Evolutionary conservation across 2,113 vertebrate species (phyloP).

Genomic region (Chaetorhynchus papuensis): DNA sequence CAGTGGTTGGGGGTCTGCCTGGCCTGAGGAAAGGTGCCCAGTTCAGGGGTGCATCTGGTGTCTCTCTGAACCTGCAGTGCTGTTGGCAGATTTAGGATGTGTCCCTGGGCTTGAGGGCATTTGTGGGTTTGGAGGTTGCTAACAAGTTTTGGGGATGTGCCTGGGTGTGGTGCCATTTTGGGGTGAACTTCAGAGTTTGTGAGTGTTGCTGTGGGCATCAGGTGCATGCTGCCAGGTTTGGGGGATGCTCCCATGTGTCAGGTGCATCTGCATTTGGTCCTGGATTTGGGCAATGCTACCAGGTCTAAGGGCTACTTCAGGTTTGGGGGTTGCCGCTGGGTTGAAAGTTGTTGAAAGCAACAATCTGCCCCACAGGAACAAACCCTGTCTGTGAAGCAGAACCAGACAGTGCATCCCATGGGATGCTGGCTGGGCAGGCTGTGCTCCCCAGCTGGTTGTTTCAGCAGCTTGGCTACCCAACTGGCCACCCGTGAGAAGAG

Average conservation of each 20-base stretch:
- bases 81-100: not conserved
- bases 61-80: not conserved
- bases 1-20: not conserved
- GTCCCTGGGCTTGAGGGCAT: not conserved
- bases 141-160: not conserved
- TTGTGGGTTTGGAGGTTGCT: not conserved
- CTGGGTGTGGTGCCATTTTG: not conserved
- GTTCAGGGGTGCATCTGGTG: not conserved
- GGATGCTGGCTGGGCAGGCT: not conserved
- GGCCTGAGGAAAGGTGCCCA: not conserved
- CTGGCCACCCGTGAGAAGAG: not conserved
- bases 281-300: not conserved
- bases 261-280: not conserved
- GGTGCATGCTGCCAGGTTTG: not conserved
- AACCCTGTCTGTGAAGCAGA: not conserved
- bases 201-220: not conserved
- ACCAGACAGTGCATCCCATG: not conserved
- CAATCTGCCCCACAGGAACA: not conserved
- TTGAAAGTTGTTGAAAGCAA: not conserved
- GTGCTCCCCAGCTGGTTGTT: not conserved
- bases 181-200: not conserved
- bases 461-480: not conserved
- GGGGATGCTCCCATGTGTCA: not conserved
- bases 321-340: rapidly evolving
- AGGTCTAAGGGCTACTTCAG: not conserved